Evolutionary conservation across 2,888 invertebrate species (phyloP).

Genomic region (Drosophila maculinotata): DNA sequence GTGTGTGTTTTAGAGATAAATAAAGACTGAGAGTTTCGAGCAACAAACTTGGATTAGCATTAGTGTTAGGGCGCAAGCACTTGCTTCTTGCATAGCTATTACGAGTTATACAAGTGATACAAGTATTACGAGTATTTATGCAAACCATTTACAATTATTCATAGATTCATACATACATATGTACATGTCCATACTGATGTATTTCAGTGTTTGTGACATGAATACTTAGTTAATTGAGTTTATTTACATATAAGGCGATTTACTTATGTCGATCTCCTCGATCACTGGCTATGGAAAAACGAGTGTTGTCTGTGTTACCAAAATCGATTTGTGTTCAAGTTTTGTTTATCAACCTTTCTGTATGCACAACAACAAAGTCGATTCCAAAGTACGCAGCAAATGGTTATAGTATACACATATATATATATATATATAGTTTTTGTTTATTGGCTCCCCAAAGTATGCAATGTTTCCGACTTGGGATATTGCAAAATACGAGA

Average conservation of each 20-base stretch:
- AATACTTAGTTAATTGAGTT: too few species aligned
- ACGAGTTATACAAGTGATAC: slow-evolving; percentile 16
- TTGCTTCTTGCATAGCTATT: slow-evolving; percentile 41
- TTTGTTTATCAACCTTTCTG: too few species aligned
- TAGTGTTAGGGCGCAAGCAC: slow-evolving; percentile 48
- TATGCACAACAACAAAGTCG: slow-evolving; percentile 10
- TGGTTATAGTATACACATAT: background rate
- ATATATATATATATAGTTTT: background rate
- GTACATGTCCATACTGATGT: background rate
- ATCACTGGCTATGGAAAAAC: background rate
- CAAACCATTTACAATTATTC: slow-evolving; percentile 46
- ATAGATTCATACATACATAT: slow-evolving; percentile 20
- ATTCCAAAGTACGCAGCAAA: slow-evolving; percentile 9
- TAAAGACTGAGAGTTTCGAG: slow-evolving; percentile 54
- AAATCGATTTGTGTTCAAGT: background rate
- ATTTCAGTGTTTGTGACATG: background rate
- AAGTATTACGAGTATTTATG: slow-evolving; percentile 37
- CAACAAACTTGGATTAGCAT: slow-evolving; percentile 59
- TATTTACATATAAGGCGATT: background rate
- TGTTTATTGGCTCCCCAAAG: slow-evolving; percentile 22
- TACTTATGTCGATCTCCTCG: background rate
- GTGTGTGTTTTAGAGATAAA: slow-evolving; percentile 27
- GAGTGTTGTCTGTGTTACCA: background rate
- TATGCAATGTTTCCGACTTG: slow-evolving; percentile 20
- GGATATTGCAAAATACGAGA: slow-evolving; percentile 14